Percentiles rank a stretch among this genome's conserved stretches.
Evolutionary conservation across 2,888 invertebrate genomes (phyloP).

Genomic region (Caenorhabditis zanzibari): DNA sequence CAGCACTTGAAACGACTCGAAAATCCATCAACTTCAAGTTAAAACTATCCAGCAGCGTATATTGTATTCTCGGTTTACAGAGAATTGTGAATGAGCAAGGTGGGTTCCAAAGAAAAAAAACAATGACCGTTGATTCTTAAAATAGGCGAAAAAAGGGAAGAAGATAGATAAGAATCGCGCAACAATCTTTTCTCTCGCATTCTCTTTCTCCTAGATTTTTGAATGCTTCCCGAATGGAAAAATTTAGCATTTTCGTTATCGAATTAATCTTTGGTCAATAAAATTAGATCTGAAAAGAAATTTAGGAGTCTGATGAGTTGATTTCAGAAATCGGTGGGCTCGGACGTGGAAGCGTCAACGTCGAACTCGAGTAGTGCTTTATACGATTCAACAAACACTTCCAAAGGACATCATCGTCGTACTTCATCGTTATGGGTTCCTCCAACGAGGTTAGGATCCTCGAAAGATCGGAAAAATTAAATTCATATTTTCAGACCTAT

Average conservation of each 20-base stretch:
- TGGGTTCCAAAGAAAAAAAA: conserved; percentile 11
- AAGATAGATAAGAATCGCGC: conserved; percentile 30
- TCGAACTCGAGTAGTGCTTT: conserved; percentile 50
- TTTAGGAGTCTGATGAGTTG: background rate
- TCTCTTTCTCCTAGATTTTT: background rate
- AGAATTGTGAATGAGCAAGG: conserved; percentile 64
- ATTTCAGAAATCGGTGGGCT: conserved; percentile 54
- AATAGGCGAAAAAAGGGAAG: conserved; percentile 2
- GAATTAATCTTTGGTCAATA: conserved; percentile 45
- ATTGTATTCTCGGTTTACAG: conserved; percentile 38
- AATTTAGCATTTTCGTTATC: conserved; percentile 23
- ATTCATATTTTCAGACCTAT: conserved; percentile 68
- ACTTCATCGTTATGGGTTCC: conserved; percentile 78
- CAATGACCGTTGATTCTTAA: conserved; percentile 1
- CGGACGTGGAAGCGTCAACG: conserved; percentile 65
- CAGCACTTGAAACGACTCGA: conserved; percentile 60
- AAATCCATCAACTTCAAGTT: conserved; percentile 2
- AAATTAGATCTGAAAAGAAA: background rate
- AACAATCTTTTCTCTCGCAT: background rate
- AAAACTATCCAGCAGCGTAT: background rate
- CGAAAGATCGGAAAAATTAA: background rate
- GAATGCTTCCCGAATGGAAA: conserved; percentile 18
- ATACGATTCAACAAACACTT: conserved; percentile 31
- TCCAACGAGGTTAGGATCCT: conserved; percentile 59
- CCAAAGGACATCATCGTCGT: conserved; percentile 75